A percentile compares a stretch with the other conserved stretches of the same genome.
These are phyloP conservation scores for Hirudinaria manillensis DNA, from an alignment of 2,888 invertebrate genomes.

Conservation along the genomic window DNA sequence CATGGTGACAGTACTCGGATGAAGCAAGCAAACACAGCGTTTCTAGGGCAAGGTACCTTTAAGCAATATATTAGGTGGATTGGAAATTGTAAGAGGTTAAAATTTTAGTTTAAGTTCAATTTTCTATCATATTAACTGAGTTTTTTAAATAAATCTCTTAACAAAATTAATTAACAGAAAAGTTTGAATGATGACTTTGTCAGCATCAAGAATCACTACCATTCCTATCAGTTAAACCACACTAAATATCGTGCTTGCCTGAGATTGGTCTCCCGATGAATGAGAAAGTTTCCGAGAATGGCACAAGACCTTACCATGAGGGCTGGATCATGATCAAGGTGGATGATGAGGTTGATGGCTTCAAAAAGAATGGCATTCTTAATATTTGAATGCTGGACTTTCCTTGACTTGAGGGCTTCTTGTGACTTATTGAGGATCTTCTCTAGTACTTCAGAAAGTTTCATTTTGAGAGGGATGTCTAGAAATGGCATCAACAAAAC, in stretches of 20 bases:
- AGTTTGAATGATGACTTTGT: no score
- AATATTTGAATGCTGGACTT: conserved; percentile 99
- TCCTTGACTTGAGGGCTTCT: conserved; percentile 93
- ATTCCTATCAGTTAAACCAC: neutral
- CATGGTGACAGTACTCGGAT: conserved; percentile 98
- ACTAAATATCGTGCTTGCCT: conserved; percentile 56
- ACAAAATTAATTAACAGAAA: no score
- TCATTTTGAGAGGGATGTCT: conserved; percentile 92
- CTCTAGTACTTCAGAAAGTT: conserved; percentile 93
- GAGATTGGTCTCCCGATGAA: conserved; percentile 85
- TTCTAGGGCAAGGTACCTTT: conserved; percentile 83
- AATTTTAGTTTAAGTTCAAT: no score
- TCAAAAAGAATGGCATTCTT: conserved; percentile 99
- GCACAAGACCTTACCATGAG: conserved; percentile 94
- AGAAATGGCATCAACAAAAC: neutral
- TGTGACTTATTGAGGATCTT: conserved; percentile 97
- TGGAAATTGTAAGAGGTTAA: no score
- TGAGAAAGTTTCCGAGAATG: conserved; percentile 94
- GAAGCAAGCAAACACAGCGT: conserved; percentile 99
- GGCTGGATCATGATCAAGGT: conserved; percentile 95
- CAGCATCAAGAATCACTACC: neutral
- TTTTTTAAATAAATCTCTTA: no score
- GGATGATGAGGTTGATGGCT: conserved; percentile 97
- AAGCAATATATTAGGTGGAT: conserved; percentile 26
- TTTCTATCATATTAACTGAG: no score